Evolutionary conservation across 2,888 invertebrate species (phyloP), one percentile per base, ranked within the genome.

Genomic region (Parnassius mnemosyne): DNA sequence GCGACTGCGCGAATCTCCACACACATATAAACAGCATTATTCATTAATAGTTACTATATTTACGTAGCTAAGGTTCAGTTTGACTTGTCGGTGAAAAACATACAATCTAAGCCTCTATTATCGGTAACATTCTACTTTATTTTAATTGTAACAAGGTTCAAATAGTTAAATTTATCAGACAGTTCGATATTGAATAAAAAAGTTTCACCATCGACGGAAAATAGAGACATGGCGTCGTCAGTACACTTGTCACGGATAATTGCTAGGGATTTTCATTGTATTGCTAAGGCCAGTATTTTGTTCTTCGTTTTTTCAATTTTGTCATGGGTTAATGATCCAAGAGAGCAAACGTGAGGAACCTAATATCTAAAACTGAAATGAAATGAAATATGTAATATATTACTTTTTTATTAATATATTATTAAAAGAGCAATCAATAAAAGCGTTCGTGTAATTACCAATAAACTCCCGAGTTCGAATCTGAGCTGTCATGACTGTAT

Each of bases 1-100:
- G 86, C 87, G 88, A 75, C 85, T 88, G 89, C 89, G 89, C 87
- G 81, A 64, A 69, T 70, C 70, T 68, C 60, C 63, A 73, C 72
- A 65, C 74, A 74, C 72, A 74, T 75, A 74, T 69, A 73, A 68
- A 76, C 69, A 61, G 44, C 60, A 69, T 57, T 65, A 64, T 66
- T 69, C 67, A 65, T 62, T 65, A 63, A 68, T 70, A 56, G 61
- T 65, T 72, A 69, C 65, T 78, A 78, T 71, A 5, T 0, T 1
- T 1, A 47, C 12, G 1, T 0, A 0, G 0, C 58, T 78, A 80
- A 68, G 73, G 77, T 68, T 63, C 46, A 79, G 65, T 73, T 73
- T 81, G 13, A 55, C 61, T 71, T 75, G 69, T 53, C 3, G 10
- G 3, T 3, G n/a, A 47, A 60, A 63, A 42, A 51, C 10, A 13